phyloP scores from a whole-genome alignment of 2,888 invertebrate species.

The Chironomus tentans region DNA sequence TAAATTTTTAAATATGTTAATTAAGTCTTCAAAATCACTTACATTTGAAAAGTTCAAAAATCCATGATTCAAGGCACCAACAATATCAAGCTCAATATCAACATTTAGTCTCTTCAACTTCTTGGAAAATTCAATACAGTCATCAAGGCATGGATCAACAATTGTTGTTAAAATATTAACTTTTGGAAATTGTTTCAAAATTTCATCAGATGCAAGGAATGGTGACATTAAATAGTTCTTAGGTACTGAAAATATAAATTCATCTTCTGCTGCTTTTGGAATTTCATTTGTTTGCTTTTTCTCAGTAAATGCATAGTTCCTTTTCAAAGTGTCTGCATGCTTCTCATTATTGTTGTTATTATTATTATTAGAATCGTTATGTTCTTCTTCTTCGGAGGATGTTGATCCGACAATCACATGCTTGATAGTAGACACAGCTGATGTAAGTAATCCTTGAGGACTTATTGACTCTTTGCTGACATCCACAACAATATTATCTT shows the following conservation, averaged over 20 bases:
- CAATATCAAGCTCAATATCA: slow-evolving; percentile 68
- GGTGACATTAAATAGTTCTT: slow-evolving; percentile 83
- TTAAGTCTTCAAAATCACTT: slow-evolving; percentile 36
- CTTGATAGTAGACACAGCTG: neutral
- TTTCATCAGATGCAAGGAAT: slow-evolving; percentile 70
- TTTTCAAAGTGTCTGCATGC: neutral
- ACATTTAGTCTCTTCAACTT: slow-evolving; percentile 69
- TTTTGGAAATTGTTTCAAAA: slow-evolving; percentile 70
- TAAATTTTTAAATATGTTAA: too few relatives aligned
- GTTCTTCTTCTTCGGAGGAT: neutral
- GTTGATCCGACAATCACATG: neutral
- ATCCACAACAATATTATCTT: slow-evolving; percentile 39
- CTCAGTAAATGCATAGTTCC: neutral
- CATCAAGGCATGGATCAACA: slow-evolving; percentile 93
- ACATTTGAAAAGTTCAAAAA: slow-evolving; percentile 89
- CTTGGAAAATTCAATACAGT: slow-evolving; percentile 90
- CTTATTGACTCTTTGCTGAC: slow-evolving; percentile 38
- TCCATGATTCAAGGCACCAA: slow-evolving; percentile 89
- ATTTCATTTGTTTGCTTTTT: slow-evolving; percentile 32
- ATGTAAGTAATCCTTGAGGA: slow-evolving; percentile 36
- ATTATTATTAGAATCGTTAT: neutral
- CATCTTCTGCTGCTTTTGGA: slow-evolving; percentile 53
- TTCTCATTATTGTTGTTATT: neutral
- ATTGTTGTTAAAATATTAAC: slow-evolving; percentile 76
- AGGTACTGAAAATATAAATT: slow-evolving; percentile 64